Evolutionary conservation across 1,140 invertebrate genomes (phyloP).

Genomic region (Pogonomyrmex californicus): DNA sequence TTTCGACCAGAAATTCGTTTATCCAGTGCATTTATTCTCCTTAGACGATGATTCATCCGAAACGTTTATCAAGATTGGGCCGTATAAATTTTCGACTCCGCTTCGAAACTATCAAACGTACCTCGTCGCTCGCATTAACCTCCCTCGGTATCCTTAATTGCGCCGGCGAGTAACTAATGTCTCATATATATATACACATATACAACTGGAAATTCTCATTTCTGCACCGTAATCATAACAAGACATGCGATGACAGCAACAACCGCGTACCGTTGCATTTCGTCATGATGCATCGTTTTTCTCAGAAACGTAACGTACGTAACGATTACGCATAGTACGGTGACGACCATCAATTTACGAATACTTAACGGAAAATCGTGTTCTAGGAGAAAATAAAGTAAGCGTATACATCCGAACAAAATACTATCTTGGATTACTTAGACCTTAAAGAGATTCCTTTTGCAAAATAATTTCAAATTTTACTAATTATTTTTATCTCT

Average conservation of each 20-base stretch:
- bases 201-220: constrained; percentile 65
- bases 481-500: background rate
- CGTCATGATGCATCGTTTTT: constrained; percentile 54
- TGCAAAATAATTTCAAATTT: background rate
- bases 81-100: constrained; percentile 3
- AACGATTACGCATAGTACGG: constrained; percentile 44
- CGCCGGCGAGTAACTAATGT: constrained; percentile 58
- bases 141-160: constrained; percentile 60
- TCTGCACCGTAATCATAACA: constrained; percentile 55
- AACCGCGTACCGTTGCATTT: constrained; percentile 27
- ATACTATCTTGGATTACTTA: background rate
- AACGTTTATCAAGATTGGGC: background rate
- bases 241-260: constrained; percentile 52
- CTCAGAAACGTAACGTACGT: constrained; percentile 2
- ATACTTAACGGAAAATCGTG: constrained; percentile 30
- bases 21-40: background rate
- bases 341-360: constrained; percentile 28
- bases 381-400: background rate
- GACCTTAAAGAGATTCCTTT: background rate
- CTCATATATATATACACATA: background rate
- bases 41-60: constrained; percentile 10
- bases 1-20: background rate
- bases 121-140: background rate
- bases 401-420: background rate
- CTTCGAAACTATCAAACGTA: background rate